Evolutionary conservation across 2,888 invertebrate species (phyloP).

Genomic region (Drosophila quinaria): DNA sequence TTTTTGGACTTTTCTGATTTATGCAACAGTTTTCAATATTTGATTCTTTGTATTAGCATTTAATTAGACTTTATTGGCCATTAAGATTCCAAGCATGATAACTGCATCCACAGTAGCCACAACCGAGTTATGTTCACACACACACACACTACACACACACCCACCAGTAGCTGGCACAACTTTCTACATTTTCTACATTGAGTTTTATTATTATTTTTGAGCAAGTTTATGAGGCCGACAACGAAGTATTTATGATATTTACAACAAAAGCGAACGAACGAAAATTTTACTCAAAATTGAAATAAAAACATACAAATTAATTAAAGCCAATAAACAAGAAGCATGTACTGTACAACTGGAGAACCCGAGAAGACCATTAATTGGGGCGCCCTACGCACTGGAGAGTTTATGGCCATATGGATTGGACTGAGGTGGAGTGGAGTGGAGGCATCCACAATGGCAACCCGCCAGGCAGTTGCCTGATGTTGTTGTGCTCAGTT

Average conservation of each 20-base stretch:
- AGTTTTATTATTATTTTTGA: constrained; percentile 60
- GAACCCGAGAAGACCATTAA: constrained; percentile 49
- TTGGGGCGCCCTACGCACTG: constrained; percentile 68
- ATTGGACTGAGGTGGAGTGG: too few species aligned
- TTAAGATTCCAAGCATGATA: constrained; percentile 72
- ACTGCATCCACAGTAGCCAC: constrained; percentile 45
- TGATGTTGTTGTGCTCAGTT: neutral
- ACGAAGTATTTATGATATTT: constrained; percentile 78
- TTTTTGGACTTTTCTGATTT: constrained; percentile 38
- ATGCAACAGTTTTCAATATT: constrained; percentile 41
- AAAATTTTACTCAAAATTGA: constrained; percentile 70
- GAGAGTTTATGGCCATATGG: constrained; percentile 57
- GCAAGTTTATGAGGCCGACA: constrained; percentile 64
- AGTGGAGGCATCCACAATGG: constrained; percentile 30
- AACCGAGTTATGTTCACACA: constrained; percentile 48
- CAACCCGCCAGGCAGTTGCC: constrained; percentile 45
- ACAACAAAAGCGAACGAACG: constrained; percentile 61
- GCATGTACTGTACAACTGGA: neutral
- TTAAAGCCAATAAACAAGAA: constrained; percentile 73
- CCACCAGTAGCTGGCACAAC: constrained; percentile 55
- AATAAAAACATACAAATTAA: constrained; percentile 81
- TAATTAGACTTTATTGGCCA: constrained; percentile 74
- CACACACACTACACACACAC: constrained; percentile 42
- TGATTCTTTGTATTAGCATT: constrained; percentile 51
- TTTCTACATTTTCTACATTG: constrained; percentile 60